phyloP scores from a whole-genome alignment of 2,113 vertebrate species.

The Sylvilagus bachmani region DNA sequence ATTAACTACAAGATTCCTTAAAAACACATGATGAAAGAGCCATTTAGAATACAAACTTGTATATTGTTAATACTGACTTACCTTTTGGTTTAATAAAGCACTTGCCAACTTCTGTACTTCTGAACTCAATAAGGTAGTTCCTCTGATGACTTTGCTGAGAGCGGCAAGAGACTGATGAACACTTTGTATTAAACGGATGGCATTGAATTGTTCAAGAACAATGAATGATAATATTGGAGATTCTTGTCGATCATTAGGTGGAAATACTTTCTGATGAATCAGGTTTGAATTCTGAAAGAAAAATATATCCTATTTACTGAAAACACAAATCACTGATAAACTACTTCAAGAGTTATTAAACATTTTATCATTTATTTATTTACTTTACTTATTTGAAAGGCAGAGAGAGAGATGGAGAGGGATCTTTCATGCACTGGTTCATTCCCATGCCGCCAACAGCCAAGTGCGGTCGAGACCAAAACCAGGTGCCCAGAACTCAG shows the following conservation, averaged over 20 bases:
- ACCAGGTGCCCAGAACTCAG: no score
- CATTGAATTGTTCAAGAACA: conserved; percentile 95
- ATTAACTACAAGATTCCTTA: background rate
- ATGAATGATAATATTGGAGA: conserved; percentile 96
- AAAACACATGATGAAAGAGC: background rate
- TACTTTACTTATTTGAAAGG: no score
- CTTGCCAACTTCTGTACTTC: conserved; percentile 95
- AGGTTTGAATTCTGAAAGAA: conserved; percentile 93
- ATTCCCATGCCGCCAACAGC: no score
- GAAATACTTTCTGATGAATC: conserved; percentile 95
- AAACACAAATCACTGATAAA: conserved; percentile 32
- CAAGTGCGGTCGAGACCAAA: no score
- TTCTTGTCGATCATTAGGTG: conserved; percentile 92
- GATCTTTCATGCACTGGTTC: no score
- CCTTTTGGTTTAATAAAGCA: conserved; percentile 97
- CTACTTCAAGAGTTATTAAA: background rate
- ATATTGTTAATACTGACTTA: conserved; percentile 76
- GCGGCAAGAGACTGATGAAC: conserved; percentile 97
- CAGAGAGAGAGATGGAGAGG: no score
- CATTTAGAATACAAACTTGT: background rate
- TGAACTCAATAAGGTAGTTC: conserved; percentile 93
- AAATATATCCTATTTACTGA: background rate
- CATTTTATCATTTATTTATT: background rate
- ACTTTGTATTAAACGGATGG: conserved; percentile 94
- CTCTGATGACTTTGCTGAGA: conserved; percentile 98